A percentile compares a stretch with the other conserved stretches of the same genome.
Conservation (phyloP, 2,888 invertebrate species). For the Erynnis tages region DNA sequence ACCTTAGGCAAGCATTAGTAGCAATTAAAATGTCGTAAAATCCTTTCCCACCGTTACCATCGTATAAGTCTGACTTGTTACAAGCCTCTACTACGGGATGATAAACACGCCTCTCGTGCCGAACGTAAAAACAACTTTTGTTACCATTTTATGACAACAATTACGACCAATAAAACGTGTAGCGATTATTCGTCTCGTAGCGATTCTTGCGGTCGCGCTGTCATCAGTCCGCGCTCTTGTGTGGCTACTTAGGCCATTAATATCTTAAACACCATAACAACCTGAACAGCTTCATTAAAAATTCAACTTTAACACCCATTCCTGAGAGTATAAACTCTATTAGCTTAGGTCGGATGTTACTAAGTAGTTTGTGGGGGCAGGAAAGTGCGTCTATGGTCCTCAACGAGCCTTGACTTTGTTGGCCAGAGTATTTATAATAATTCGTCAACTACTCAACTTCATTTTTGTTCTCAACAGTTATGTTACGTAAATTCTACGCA, state of each 20-base stretch:
- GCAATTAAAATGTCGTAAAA: conserved; percentile 73
- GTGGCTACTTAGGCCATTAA: conserved; percentile 40
- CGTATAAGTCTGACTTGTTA: conserved; percentile 60
- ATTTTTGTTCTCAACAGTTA: conserved; percentile 31
- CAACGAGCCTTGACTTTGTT: conserved; percentile 59
- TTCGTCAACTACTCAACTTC: conserved; percentile 46
- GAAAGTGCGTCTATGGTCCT: conserved; percentile 43
- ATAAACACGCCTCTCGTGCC: conserved; percentile 75
- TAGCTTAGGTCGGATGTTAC: conserved; percentile 29
- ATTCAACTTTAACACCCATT: conserved; percentile 42
- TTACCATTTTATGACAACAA: conserved; percentile 81
- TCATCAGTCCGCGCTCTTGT: conserved; percentile 61
- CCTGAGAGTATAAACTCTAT: conserved; percentile 45
- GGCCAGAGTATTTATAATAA: conserved; percentile 57
- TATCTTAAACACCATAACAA: conserved; percentile 21
- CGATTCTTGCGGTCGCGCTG: conserved; percentile 74
- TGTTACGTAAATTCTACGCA: conserved; percentile 20
- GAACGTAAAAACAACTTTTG: conserved; percentile 79
- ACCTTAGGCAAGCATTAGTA: conserved; percentile 44
- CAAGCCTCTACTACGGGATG: conserved; percentile 56
- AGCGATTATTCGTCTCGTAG: conserved; percentile 75
- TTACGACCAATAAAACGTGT: conserved; percentile 80
- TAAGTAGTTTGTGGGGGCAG: conserved; percentile 42
- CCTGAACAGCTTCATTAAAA: conserved; percentile 39
- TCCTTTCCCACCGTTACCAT: conserved; percentile 68